Conservation (phyloP, 2,113 vertebrate species). For the Talpa occidentalis region DNA sequence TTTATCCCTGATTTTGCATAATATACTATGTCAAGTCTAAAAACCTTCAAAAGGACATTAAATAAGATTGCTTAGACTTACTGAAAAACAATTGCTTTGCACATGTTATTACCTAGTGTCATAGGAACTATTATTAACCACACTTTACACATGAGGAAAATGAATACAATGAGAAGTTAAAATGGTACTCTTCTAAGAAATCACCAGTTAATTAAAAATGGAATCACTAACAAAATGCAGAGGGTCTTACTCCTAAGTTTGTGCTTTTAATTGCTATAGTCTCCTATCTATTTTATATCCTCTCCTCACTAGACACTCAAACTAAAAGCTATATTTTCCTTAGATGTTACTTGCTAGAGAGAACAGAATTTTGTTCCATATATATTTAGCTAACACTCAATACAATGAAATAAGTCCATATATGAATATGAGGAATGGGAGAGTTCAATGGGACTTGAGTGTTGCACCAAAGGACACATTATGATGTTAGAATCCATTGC, state of each 20-base stretch:
- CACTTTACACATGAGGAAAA: not conserved
- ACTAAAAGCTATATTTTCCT: slow-evolving; percentile 61
- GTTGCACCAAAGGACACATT: not conserved
- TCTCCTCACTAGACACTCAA: not conserved
- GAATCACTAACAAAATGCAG: not conserved
- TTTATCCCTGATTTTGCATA: slow-evolving; percentile 27
- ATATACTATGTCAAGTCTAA: not conserved
- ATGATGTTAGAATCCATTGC: not conserved
- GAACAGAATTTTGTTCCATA: not conserved
- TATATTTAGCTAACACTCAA: not conserved
- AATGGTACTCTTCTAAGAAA: not conserved
- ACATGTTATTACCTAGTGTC: not conserved
- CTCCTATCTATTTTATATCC: not conserved
- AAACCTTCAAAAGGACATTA: not conserved
- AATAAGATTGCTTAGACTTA: not conserved
- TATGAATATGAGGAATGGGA: not conserved
- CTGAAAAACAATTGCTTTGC: not conserved
- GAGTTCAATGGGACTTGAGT: not conserved
- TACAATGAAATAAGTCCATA: not conserved
- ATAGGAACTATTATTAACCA: not conserved
- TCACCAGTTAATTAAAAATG: not conserved
- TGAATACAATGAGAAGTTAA: not conserved
- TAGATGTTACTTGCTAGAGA: slow-evolving; percentile 23
- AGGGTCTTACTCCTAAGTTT: not conserved
- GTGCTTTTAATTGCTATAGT: not conserved